Conservation (phyloP, 2,113 vertebrate species). For the Microtus pennsylvanicus region DNA sequence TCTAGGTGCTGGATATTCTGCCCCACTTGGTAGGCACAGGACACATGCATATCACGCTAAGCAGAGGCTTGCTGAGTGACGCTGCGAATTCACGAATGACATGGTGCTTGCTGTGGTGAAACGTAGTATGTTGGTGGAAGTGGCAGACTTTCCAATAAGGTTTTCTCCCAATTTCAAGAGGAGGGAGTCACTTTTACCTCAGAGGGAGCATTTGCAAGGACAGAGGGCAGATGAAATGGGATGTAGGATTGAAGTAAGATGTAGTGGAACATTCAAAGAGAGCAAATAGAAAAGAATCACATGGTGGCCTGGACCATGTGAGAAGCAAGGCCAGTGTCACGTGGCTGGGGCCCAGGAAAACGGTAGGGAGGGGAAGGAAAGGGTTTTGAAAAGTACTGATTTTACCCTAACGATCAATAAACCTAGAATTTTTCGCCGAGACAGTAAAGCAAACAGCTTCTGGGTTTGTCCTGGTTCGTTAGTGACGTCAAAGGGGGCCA, state of each 20-base stretch:
- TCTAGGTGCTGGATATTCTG: background rate
- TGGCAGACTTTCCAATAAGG: background rate
- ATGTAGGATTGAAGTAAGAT: background rate
- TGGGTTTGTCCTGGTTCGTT: background rate
- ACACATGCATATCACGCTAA: background rate
- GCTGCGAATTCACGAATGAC: background rate
- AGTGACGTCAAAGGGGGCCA: background rate
- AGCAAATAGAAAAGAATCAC: too few species aligned
- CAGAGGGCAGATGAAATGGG: background rate
- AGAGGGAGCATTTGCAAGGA: background rate
- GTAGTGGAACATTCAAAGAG: background rate
- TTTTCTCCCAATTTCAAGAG: background rate
- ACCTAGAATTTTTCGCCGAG: background rate
- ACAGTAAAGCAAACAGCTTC: background rate
- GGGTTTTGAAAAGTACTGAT: background rate
- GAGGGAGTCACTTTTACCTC: background rate
- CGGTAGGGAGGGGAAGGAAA: background rate
- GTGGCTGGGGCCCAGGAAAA: background rate
- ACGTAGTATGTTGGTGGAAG: background rate
- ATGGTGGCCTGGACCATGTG: background rate
- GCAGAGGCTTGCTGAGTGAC: background rate
- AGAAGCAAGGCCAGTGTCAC: background rate
- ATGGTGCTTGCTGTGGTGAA: background rate
- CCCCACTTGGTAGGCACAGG: background rate
- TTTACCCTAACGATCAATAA: background rate